phyloP scores from a whole-genome alignment of 2,888 invertebrate genomes.

The Ectobius pallidus region DNA sequence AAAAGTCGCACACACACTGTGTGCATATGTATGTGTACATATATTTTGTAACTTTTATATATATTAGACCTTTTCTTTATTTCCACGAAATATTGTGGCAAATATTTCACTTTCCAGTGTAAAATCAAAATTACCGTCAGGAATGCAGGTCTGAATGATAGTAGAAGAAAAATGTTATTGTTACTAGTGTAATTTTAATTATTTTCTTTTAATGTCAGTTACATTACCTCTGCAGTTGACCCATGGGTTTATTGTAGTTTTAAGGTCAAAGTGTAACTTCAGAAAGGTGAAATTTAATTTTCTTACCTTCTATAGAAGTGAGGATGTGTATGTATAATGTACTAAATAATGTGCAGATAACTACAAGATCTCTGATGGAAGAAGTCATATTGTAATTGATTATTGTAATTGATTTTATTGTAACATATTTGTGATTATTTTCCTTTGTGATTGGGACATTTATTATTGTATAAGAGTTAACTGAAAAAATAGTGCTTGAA shows the following conservation, averaged over 20 bases:
- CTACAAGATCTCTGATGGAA: neutral
- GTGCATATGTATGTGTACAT: neutral
- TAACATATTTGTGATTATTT: conserved; percentile 23
- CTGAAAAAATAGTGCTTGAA: neutral
- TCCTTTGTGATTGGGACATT: conserved; percentile 1
- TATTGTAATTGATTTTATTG: conserved; percentile 28
- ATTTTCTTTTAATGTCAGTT: neutral
- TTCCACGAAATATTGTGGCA: neutral
- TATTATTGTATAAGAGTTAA: neutral
- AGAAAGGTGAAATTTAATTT: neutral
- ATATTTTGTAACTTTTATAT: conserved; percentile 21
- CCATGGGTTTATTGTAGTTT: no score
- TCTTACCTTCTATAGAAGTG: neutral
- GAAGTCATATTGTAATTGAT: conserved; percentile 11
- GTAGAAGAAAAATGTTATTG: neutral
- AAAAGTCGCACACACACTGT: neutral
- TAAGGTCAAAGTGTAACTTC: neutral
- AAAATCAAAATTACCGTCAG: neutral
- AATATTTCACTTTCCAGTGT: neutral
- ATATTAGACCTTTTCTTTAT: conserved; percentile 3
- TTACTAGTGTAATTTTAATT: conserved; percentile 13
- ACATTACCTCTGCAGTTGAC: neutral
- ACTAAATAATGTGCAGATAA: conserved; percentile 5
- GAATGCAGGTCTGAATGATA: neutral
- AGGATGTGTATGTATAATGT: neutral